Conservation (phyloP, 2,797 vertebrate species). For the Cuniculus paca region DNA sequence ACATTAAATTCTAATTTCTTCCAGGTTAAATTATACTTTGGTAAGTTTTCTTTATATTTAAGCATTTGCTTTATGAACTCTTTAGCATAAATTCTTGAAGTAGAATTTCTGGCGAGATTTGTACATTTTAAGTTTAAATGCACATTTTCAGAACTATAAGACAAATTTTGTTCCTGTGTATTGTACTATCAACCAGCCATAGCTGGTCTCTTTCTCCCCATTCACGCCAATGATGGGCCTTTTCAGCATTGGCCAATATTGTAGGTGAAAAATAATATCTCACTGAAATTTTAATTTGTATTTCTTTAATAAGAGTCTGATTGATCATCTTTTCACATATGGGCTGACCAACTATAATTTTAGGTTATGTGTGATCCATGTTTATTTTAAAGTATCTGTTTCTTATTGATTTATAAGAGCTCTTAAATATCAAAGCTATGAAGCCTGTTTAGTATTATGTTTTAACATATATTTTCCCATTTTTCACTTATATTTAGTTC, state of each 20-base stretch:
- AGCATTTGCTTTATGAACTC: neutral
- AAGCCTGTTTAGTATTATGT: neutral
- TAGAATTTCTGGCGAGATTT: slow-evolving; percentile 5
- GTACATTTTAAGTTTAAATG: neutral
- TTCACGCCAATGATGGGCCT: neutral
- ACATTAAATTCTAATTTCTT: neutral
- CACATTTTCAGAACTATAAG: neutral
- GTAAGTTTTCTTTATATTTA: neutral
- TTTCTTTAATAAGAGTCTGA: neutral
- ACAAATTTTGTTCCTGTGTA: neutral
- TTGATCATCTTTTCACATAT: neutral
- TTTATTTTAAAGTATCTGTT: slow-evolving; percentile 14
- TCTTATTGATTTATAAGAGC: neutral
- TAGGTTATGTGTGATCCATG: neutral
- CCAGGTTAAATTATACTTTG: neutral
- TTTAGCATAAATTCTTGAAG: neutral
- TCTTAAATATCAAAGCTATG: neutral
- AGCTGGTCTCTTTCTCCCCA: neutral
- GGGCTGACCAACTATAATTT: neutral
- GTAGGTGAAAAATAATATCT: neutral
- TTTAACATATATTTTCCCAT: neutral
- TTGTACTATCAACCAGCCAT: neutral
- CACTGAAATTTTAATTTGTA: neutral
- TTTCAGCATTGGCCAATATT: neutral
- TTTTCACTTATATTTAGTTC: neutral